A percentile compares a stretch with the other conserved stretches of the same genome.
Evolutionary conservation across 2,888 invertebrate genomes (phyloP).

Genomic region (Drosophila limbata): DNA sequence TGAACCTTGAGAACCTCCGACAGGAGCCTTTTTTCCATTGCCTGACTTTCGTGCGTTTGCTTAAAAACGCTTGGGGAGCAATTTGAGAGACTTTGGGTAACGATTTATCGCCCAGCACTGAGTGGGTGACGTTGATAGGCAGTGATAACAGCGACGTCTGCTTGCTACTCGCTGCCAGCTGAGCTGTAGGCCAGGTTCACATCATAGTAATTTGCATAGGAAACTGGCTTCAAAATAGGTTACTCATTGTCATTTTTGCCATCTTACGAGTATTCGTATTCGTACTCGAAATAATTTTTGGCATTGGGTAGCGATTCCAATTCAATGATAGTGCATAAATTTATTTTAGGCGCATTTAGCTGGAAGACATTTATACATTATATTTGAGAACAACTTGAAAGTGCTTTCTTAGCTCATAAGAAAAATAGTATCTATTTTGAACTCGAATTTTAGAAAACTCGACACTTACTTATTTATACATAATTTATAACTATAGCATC

Average conservation of each 20-base stretch:
- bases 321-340: slow-evolving; percentile 72
- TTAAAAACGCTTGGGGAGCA: slow-evolving; percentile 73
- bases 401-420: slow-evolving; percentile 50
- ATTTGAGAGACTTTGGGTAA: slow-evolving; percentile 68
- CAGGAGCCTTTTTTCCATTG: slow-evolving; percentile 23
- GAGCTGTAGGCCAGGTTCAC: slow-evolving; percentile 8
- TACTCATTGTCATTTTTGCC: slow-evolving; percentile 41
- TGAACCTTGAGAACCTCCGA: background rate
- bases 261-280: no score
- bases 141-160: slow-evolving; percentile 43
- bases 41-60: slow-evolving; percentile 64
- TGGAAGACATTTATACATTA: slow-evolving; percentile 5
- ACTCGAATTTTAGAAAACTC: background rate
- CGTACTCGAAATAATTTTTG: slow-evolving; percentile 14
- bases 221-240: slow-evolving; percentile 58
- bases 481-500: no score
- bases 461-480: slow-evolving; percentile 22
- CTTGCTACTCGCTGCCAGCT: background rate
- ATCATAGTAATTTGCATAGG: slow-evolving; percentile 68
- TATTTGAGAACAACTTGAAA: slow-evolving; percentile 38
- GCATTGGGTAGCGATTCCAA: slow-evolving; percentile 52
- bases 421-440: slow-evolving; percentile 30
- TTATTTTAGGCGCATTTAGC: slow-evolving; percentile 39
- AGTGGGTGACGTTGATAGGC: slow-evolving; percentile 67
- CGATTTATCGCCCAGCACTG: slow-evolving; percentile 68